phyloP scores from a whole-genome alignment of 2,113 vertebrate genomes.

The Microtus pennsylvanicus region DNA sequence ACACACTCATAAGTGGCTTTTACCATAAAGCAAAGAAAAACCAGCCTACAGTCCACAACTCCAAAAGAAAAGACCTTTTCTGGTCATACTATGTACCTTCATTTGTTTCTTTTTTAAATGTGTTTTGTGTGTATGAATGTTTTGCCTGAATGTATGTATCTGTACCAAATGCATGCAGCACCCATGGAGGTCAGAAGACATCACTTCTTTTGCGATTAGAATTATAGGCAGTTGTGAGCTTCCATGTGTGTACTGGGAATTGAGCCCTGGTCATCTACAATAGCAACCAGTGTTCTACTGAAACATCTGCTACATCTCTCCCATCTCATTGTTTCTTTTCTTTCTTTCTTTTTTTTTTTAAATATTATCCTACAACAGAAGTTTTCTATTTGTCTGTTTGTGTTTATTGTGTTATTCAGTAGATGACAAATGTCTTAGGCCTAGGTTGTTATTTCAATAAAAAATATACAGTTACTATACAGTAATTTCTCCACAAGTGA shows the following conservation, averaged over 20 bases:
- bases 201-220: background rate
- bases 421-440: background rate
- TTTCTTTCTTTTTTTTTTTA: background rate
- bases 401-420: slow-evolving; percentile 29
- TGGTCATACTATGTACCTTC: slow-evolving; percentile 1
- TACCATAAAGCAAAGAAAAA: no score
- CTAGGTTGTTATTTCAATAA: background rate
- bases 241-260: background rate
- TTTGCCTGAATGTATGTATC: background rate
- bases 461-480: background rate
- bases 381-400: slow-evolving; percentile 27
- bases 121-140: background rate
- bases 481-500: background rate
- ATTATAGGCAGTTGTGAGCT: background rate
- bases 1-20: no score
- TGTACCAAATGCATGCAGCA: background rate
- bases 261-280: background rate
- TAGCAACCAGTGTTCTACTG: background rate
- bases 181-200: background rate
- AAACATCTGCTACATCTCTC: background rate
- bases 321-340: background rate
- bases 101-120: slow-evolving; percentile 27
- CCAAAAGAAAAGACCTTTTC: background rate
- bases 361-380: slow-evolving; percentile 7
- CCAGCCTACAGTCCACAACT: no score